phyloP scores from a whole-genome alignment of 2,888 invertebrate species.

The Andrena dorsata region DNA sequence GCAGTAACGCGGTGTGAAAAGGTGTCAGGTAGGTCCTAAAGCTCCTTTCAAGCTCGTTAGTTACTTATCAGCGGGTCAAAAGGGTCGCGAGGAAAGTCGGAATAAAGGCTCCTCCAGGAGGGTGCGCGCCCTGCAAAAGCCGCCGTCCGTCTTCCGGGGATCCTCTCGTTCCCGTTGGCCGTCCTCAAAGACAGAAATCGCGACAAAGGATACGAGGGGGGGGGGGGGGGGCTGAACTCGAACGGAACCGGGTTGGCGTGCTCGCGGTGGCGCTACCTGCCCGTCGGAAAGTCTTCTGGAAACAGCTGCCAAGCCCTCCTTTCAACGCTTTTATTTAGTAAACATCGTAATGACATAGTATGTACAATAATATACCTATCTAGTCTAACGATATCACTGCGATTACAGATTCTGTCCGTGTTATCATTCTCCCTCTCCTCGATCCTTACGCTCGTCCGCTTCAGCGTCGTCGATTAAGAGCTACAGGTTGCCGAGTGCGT shows the following conservation, averaged over 20 bases:
- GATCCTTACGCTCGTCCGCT: constrained; percentile 31
- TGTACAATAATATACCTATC: constrained; percentile 82
- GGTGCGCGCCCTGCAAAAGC: constrained; percentile 25
- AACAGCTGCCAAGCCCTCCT: constrained; percentile 54
- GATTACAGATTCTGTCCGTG: constrained; percentile 68
- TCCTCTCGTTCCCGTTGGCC: constrained; percentile 47
- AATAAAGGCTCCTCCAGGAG: constrained; percentile 41
- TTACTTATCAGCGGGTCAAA: constrained; percentile 56
- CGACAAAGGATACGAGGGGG: constrained; percentile 52
- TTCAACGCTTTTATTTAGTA: constrained; percentile 79
- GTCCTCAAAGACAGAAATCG: constrained; percentile 56
- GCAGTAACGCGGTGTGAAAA: constrained; percentile 32
- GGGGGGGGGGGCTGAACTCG: background rate
- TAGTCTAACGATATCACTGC: constrained; percentile 81
- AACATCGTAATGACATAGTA: constrained; percentile 80
- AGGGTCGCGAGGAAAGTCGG: constrained; percentile 10
- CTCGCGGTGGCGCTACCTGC: background rate
- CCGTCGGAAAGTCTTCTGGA: constrained; percentile 4
- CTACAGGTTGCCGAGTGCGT: constrained; percentile 53
- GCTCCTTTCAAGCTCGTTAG: constrained; percentile 63
- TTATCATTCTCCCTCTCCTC: constrained; percentile 37
- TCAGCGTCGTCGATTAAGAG: constrained; percentile 59
- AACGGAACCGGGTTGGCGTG: background rate
- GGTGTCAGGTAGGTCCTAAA: constrained; percentile 43
- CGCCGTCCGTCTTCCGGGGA: constrained; percentile 50